A percentile compares a stretch with the other conserved stretches of the same genome.
phyloP scores from a whole-genome alignment of 1,140 invertebrate species.

The Spodoptera litura region DNA sequence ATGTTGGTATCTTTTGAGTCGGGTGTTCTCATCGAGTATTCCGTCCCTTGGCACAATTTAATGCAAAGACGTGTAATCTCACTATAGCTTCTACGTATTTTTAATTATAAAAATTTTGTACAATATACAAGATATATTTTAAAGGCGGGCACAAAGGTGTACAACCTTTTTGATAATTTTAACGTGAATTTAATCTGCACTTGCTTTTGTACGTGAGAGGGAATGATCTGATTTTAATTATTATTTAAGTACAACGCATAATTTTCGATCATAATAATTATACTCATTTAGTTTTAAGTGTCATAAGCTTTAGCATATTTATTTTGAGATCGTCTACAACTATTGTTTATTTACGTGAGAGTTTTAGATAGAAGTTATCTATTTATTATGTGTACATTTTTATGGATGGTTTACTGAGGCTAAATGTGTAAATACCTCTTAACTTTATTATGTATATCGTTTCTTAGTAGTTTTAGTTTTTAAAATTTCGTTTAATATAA shows the following conservation, averaged over 20 bases:
- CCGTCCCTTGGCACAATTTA: slow-evolving; percentile 75
- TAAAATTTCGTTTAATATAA: slow-evolving; percentile 28
- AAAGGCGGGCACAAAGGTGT: slow-evolving; percentile 55
- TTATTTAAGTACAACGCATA: slow-evolving; percentile 65
- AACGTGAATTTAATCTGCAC: slow-evolving; percentile 42
- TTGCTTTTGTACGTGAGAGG: slow-evolving; percentile 41
- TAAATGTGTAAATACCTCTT: slow-evolving; percentile 81
- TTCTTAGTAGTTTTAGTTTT: slow-evolving; percentile 54
- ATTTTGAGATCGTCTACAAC: slow-evolving; percentile 62
- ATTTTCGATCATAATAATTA: slow-evolving; percentile 81
- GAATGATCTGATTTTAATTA: slow-evolving; percentile 59
- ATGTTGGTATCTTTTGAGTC: slow-evolving; percentile 32
- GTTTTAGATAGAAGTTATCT: slow-evolving; percentile 67
- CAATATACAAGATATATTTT: slow-evolving; percentile 52
- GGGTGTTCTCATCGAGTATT: slow-evolving; percentile 59
- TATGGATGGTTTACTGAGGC: slow-evolving; percentile 76
- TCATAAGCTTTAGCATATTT: slow-evolving; percentile 80
- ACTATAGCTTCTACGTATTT: slow-evolving; percentile 59
- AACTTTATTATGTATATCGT: slow-evolving; percentile 58
- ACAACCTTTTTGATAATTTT: slow-evolving; percentile 43
- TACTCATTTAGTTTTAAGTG: slow-evolving; percentile 78
- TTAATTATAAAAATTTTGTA: slow-evolving; percentile 59
- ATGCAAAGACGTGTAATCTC: slow-evolving; percentile 64
- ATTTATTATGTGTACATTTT: slow-evolving; percentile 80
- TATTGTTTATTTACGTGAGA: slow-evolving; percentile 62